Base-by-base conservation (phyloP, 2,888 invertebrate genomes). In the Xanthia icteritia region DNA sequence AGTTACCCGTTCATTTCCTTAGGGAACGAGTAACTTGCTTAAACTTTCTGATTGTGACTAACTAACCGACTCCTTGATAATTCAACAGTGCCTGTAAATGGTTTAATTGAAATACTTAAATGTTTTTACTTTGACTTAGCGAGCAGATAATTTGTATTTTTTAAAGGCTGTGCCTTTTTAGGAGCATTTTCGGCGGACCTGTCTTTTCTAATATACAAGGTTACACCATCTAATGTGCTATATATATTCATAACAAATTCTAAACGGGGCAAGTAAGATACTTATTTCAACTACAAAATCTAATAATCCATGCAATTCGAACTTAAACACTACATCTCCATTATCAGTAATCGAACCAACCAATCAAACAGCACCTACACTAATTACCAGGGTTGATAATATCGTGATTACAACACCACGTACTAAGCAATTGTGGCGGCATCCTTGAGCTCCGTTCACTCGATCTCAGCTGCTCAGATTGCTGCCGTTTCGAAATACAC, bases 371-470 rank as follows among this genome's bases (percentile, higher is more conserved):
- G 42, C 58, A 73, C 71, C 74, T 75, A 67, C 17, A 69, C 85
- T 85, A 82, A 82, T 82, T 76, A 76, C 73, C 61, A 73, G 79
- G 79, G 73, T 73, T 76, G 76, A 73, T 85, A 84, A 17, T 79
- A 82, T 85, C 82, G 51, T 61, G 71, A 69, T 84, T 84, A 74
- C 87, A 77, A 89, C 86, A 89, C 84, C 72, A 73, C 76, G 82
- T 88, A 86, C 83, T 77, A 73, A 85, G 83, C 90, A 90, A 91
- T 91, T 91, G 90, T 89, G 74, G 78, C 83, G 75, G 76, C 73
- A 91, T 91, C 91, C 91, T 91, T 91, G 91, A 90, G 87, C 61
- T 71, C 93, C 94, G 86, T 90, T 94, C 94, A 93, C 94, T 92
- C 86, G 88, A 89, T 89, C 91, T 91, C 90, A 81, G 89, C 86